Evolutionary conservation across 2,888 invertebrate genomes (phyloP).

Genomic region (Mythimna vitellina): DNA sequence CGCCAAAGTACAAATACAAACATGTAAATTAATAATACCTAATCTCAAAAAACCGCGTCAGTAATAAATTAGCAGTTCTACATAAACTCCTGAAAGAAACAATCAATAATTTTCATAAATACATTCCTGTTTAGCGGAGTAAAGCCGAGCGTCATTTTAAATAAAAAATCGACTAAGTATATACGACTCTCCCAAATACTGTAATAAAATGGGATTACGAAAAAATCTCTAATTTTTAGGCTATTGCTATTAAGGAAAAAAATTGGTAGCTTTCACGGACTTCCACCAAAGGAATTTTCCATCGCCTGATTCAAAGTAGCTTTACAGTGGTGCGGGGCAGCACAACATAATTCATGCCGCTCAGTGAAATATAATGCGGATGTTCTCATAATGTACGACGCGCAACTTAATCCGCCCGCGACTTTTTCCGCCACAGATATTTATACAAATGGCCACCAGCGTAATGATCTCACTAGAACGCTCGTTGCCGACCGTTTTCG

Average conservation of each 20-base stretch:
- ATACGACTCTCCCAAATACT: slow-evolving; percentile 33
- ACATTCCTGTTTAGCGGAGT: slow-evolving; percentile 4
- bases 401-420: slow-evolving; percentile 85
- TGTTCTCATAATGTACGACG: slow-evolving; percentile 87
- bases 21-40: background rate
- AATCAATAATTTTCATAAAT: slow-evolving; percentile 17
- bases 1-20: slow-evolving; percentile 4
- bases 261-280: slow-evolving; percentile 61
- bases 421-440: slow-evolving; percentile 83
- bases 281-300: slow-evolving; percentile 73
- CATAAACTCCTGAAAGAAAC: slow-evolving; percentile 6
- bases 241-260: slow-evolving; percentile 58
- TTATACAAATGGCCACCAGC: slow-evolving; percentile 77
- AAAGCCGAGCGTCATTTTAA: slow-evolving; percentile 9
- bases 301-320: slow-evolving; percentile 81
- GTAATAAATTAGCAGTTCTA: background rate
- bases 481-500: slow-evolving; percentile 66
- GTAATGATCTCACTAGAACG: slow-evolving; percentile 73
- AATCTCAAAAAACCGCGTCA: background rate
- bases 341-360: slow-evolving; percentile 85
- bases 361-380: slow-evolving; percentile 88
- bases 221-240: slow-evolving; percentile 47
- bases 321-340: slow-evolving; percentile 80
- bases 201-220: slow-evolving; percentile 50
- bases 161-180: slow-evolving; percentile 27